Conservation (phyloP, 2,797 vertebrate species). For the Siniperca undulata region DNA sequence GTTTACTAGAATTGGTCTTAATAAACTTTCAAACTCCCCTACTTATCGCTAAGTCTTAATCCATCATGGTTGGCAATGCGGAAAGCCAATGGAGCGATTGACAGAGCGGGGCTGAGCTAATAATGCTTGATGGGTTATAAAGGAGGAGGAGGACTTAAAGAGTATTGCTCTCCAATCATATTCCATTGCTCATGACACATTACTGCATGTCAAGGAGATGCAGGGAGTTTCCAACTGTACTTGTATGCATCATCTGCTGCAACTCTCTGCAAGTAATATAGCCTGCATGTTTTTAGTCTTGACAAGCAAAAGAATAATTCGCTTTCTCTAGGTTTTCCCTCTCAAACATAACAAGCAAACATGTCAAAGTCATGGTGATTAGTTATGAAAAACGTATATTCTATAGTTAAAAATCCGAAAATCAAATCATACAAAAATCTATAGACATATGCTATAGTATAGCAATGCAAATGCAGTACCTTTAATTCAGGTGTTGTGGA, state of each 20-base stretch:
- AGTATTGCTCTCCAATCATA: slow-evolving; percentile 38
- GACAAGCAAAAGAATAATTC: not conserved
- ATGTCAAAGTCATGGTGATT: not conserved
- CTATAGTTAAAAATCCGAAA: not conserved
- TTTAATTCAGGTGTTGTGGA: slow-evolving; percentile 79
- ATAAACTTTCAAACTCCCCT: slow-evolving; percentile 68
- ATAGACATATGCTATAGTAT: too few species aligned
- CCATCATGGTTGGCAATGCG: slow-evolving; percentile 60
- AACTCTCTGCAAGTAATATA: slow-evolving; percentile 15
- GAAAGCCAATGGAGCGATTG: slow-evolving; percentile 57
- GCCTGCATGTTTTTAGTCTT: not conserved
- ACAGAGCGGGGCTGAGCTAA: slow-evolving; percentile 57
- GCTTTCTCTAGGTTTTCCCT: not conserved
- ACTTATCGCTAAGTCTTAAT: slow-evolving; percentile 75
- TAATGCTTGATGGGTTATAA: slow-evolving; percentile 53
- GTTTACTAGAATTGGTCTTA: slow-evolving; percentile 68
- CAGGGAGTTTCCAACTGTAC: not conserved
- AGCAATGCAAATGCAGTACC: slow-evolving; percentile 78
- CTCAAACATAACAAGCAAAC: not conserved
- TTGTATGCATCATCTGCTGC: slow-evolving; percentile 21
- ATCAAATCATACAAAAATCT: not conserved
- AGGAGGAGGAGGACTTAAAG: slow-evolving; percentile 35
- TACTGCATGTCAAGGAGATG: slow-evolving; percentile 30
- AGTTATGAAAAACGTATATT: not conserved
- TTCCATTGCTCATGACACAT: slow-evolving; percentile 42